Evolutionary conservation across 2,113 vertebrate species (phyloP), one percentile per base, ranked within the genome.

Genomic region (Lates calcarifer): DNA sequence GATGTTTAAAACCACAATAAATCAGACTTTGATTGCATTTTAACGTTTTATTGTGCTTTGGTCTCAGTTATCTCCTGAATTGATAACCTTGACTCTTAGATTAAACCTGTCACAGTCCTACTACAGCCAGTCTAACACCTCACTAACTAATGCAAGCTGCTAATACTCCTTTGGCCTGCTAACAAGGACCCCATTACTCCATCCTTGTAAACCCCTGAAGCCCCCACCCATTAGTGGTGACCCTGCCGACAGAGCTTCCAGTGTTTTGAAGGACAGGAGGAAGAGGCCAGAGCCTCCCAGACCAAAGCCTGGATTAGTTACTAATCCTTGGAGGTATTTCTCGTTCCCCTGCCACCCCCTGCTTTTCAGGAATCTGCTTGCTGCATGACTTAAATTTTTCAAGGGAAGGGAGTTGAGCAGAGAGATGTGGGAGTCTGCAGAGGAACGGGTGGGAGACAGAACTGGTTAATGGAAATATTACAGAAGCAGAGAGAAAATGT

Each of bases 311-410:
- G 91, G 91, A 92, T 93, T 91, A 92, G 84, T 90, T 79, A 84
- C 90, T 93, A 91, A 93, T 93, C 90, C 92, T 87, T 67, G 20
- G 72, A 89, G 87, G 90, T 89, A 90, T 90, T 93, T 90, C 79
- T 87, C 66, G 69, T 70, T 69, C 86, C 64, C 51, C 43, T 66
- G 57, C 57, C 53, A 56, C 75, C 82, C 74, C 64, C 33, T 73
- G 82, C 87, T 87, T 88, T 92, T 89, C 82, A 90, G 85, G 87
- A 91, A 90, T 89, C 85, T 80, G 78, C 85, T 83, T 66, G 37
- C 83, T 70, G 67, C 74, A 55, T 70, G 82, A 86, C 78, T 91
- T 90, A 39, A 45, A 87, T 64, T 85, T 26, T 83, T 88, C 74
- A 65, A 86, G 67, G 62, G 37, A 75, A 75, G 39, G 28, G 73